Conservation (phyloP, 2,797 vertebrate species). For the Bufotes viridis region DNA sequence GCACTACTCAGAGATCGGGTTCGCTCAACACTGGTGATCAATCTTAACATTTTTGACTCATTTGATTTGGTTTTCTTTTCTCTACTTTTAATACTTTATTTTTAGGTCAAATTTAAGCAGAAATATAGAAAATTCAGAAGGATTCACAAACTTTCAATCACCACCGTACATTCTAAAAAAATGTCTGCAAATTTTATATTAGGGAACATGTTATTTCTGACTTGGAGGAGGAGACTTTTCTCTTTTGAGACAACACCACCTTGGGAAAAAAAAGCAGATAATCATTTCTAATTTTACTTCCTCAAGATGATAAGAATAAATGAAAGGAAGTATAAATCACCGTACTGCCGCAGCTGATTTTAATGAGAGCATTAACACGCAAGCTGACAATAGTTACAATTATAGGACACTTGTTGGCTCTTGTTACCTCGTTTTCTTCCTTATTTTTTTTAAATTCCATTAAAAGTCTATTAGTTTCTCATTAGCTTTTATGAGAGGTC, state of each 20-base stretch:
- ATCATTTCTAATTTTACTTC: conserved; percentile 17
- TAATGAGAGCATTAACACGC: conserved; percentile 42
- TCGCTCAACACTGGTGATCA: no score
- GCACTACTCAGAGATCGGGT: no score
- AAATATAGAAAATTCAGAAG: no score
- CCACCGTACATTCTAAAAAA: background rate
- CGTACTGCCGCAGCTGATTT: background rate
- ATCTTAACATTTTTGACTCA: no score
- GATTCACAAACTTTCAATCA: no score
- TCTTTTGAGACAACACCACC: background rate
- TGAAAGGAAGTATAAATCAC: conserved; percentile 6
- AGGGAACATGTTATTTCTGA: background rate
- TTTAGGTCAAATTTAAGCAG: no score
- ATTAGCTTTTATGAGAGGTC: conserved; percentile 60
- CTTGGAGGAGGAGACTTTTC: background rate
- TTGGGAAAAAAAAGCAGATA: background rate
- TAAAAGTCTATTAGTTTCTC: conserved; percentile 64
- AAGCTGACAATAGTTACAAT: conserved; percentile 48
- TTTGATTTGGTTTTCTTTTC: no score
- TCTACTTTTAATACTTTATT: no score
- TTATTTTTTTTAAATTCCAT: conserved; percentile 52
- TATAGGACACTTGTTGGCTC: conserved; percentile 52
- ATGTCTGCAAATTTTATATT: background rate
- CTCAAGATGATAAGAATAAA: conserved; percentile 5
- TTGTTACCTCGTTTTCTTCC: conserved; percentile 16